A percentile compares a stretch with the other conserved stretches of the same genome.
These are phyloP conservation scores for Phaedon cochleariae DNA, from an alignment of 2,888 invertebrate genomes.

Conservation along the genomic window DNA sequence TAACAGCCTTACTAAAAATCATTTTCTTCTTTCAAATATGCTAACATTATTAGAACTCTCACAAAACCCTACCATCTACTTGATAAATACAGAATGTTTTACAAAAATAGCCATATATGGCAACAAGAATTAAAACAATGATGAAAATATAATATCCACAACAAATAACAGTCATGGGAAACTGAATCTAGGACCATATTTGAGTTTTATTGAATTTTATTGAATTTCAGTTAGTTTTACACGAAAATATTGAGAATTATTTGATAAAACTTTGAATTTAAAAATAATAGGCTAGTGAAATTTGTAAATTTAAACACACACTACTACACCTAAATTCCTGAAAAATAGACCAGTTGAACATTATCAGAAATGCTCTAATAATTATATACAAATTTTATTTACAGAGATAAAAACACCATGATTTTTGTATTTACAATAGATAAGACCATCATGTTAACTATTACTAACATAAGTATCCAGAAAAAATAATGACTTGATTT, in stretches of 20 bases:
- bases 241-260: not conserved
- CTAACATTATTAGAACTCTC: not conserved
- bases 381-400: slow-evolving; percentile 11
- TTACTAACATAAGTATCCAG: not conserved
- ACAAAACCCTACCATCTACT: not conserved
- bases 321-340: not conserved
- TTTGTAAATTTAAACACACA: not conserved
- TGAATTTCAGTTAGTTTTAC: not conserved
- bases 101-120: not conserved
- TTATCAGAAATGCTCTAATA: not conserved
- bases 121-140: too few species aligned
- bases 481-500: not conserved
- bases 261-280: not conserved
- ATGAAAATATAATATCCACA: not conserved
- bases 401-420: slow-evolving; percentile 6
- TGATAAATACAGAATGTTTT: not conserved
- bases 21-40: not conserved
- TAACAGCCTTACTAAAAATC: not conserved
- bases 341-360: not conserved
- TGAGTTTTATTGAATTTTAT: too few species aligned
- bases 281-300: not conserved
- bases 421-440: slow-evolving; percentile 17
- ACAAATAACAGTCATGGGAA: not conserved
- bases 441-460: not conserved
- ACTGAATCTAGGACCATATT: too few species aligned